phyloP scores from a whole-genome alignment of 2,888 invertebrate genomes.

The Synanthedon formicaeformis region DNA sequence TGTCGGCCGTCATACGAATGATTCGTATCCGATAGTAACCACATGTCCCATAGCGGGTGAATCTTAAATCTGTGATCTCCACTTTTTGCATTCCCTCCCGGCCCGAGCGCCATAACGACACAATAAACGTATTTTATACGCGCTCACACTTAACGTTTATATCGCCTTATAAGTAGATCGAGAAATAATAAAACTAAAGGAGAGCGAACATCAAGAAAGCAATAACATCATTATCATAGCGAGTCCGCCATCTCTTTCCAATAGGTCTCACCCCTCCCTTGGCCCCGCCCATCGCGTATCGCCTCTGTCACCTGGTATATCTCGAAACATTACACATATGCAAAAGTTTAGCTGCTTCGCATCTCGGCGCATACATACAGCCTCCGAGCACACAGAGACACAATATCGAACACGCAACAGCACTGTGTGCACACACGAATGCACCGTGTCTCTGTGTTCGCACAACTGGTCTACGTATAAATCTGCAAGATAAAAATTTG shows the following conservation, averaged over 20 bases:
- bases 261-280: constrained; percentile 62
- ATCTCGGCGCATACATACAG: constrained; percentile 33
- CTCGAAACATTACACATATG: constrained; percentile 71
- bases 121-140: constrained; percentile 67
- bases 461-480: constrained; percentile 29
- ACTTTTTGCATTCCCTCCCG: constrained; percentile 57
- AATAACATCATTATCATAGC: constrained; percentile 71
- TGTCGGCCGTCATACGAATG: background rate
- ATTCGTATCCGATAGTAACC: constrained; percentile 31
- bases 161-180: constrained; percentile 69
- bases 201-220: constrained; percentile 67
- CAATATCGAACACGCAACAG: constrained; percentile 12
- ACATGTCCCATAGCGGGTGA: constrained; percentile 30
- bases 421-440: constrained; percentile 10
- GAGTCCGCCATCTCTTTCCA: constrained; percentile 67
- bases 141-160: constrained; percentile 66
- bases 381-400: constrained; percentile 23
- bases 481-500: constrained; percentile 68
- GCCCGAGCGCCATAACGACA: constrained; percentile 48
- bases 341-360: constrained; percentile 63
- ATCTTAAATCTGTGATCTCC: constrained; percentile 58
- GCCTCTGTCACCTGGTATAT: constrained; percentile 69
- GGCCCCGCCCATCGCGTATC: constrained; percentile 64
- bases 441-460: constrained; percentile 22
- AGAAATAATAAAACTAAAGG: constrained; percentile 69